Percentiles rank a stretch among this genome's conserved stretches.
Evolutionary conservation across 1,140 invertebrate species (phyloP).

Genomic region (Proales similis): DNA sequence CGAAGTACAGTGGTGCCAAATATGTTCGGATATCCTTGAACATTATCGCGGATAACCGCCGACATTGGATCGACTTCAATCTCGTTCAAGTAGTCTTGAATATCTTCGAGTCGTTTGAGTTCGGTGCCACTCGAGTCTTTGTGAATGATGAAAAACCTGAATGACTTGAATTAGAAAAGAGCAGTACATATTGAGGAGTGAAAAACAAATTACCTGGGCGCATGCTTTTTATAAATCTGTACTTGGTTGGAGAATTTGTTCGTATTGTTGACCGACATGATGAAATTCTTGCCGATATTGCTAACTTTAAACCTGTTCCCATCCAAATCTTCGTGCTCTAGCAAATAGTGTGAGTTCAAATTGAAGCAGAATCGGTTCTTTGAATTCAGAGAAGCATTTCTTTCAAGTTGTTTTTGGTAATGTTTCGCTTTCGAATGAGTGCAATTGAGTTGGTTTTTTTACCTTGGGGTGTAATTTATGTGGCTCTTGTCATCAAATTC

Average conservation of each 20-base stretch:
- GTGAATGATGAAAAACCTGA: slow-evolving; percentile 50
- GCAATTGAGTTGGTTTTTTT: slow-evolving; percentile 23
- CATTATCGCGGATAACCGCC: slow-evolving; percentile 47
- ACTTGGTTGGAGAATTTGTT: background rate
- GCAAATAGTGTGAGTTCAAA: background rate
- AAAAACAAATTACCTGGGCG: no score
- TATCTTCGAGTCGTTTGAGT: slow-evolving; percentile 47
- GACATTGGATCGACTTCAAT: slow-evolving; percentile 43
- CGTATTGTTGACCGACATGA: background rate
- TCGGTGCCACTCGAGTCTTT: slow-evolving; percentile 50
- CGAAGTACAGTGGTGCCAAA: slow-evolving; percentile 34
- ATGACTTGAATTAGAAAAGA: slow-evolving; percentile 45
- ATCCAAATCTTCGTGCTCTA: slow-evolving; percentile 26
- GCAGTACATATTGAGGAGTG: no score
- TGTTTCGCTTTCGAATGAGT: no score
- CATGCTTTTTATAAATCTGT: slow-evolving; percentile 18
- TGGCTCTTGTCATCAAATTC: slow-evolving; percentile 30
- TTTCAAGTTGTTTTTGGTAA: no score
- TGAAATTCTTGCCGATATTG: slow-evolving; percentile 24
- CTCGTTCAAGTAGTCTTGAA: slow-evolving; percentile 45
- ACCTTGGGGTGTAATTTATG: slow-evolving; percentile 5
- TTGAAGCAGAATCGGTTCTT: slow-evolving; percentile 30
- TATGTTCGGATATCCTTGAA: slow-evolving; percentile 40
- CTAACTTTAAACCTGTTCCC: slow-evolving; percentile 29
- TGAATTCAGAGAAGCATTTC: no score